Base-by-base conservation (phyloP, 2,797 vertebrate species). In the Tolypeutes matacus region DNA sequence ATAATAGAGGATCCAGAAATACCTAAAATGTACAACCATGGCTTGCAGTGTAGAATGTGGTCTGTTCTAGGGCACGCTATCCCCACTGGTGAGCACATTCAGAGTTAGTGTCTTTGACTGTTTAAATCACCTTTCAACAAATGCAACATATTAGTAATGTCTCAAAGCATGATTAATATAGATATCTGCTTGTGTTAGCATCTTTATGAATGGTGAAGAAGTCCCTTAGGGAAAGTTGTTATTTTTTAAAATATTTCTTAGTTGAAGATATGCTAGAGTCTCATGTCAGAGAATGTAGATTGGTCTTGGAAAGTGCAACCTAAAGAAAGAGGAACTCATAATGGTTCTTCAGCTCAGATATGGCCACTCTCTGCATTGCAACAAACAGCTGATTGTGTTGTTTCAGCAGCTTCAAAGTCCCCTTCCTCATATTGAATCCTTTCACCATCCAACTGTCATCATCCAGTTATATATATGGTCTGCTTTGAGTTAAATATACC, bases 391-490 rank as follows among this genome's bases (percentile, higher is more conserved):
- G 64, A 60, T n/a, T 36, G 53, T 7, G 1, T 27, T 34, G 18
- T 60, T 39, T 34, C 15, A 11, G 39, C 56, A 5, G 11, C 9
- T 39, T 46, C 36, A 4, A 7, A 46, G 21, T 65, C 69, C 46
- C 49, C 49, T 62, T 73, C 58, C 17, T 89, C 27, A 27, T 14
- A 7, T 25, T 5, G 42, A 29, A 18, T 20, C 51, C 46, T 70
- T 49, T 51, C 49, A 7, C 20, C 23, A 3, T 9, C 42, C 15
- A 25, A 18, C 49, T 17, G 10, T 27, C 10, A 29, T 49, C 64
- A 25, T 34, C n/a, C 34, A 5, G 15, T 60, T 53, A 53, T 20
- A 15, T 0, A 12, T 17, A 34, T 27, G 2, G 7, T n/a, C 34
- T 60, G 69, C 56, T 86, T 77, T 42, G 53, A 25, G 2, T 69